A percentile compares a stretch with the other conserved stretches of the same genome.
Evolutionary conservation across 2,888 invertebrate genomes (phyloP).

Genomic region (Leptogaster cylindrica): DNA sequence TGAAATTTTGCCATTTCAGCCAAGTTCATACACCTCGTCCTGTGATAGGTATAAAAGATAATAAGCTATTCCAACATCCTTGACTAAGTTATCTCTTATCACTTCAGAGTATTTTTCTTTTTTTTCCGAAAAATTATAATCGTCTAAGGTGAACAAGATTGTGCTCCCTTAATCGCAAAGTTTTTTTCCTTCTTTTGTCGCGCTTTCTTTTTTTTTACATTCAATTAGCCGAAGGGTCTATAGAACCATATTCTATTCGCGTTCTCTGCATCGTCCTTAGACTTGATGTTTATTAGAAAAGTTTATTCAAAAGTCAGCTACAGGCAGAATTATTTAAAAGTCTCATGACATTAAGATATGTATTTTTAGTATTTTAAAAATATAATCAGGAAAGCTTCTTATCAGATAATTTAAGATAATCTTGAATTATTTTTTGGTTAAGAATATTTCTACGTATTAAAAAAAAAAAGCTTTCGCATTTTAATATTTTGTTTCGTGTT

Average conservation of each 20-base stretch:
- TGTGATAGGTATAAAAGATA: slow-evolving; percentile 6
- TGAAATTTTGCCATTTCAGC: background rate
- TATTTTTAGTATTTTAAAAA: slow-evolving; percentile 8
- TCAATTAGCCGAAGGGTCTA: slow-evolving; percentile 24
- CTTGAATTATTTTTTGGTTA: too few species aligned
- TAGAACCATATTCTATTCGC: background rate
- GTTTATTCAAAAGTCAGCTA: slow-evolving; percentile 15
- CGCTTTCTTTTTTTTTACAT: slow-evolving; percentile 34
- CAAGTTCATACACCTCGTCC: background rate
- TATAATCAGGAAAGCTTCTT: slow-evolving; percentile 27
- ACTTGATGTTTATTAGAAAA: slow-evolving; percentile 32
- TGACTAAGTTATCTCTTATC: background rate
- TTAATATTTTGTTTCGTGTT: too few species aligned
- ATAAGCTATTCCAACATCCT: slow-evolving; percentile 11
- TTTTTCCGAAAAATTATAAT: slow-evolving; percentile 29
- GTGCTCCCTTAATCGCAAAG: slow-evolving; percentile 31
- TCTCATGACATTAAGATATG: slow-evolving; percentile 15
- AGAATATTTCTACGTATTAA: too few species aligned
- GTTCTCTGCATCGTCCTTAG: slow-evolving; percentile 3
- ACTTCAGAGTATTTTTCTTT: background rate
- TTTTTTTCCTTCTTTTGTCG: too few species aligned
- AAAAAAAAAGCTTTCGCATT: too few species aligned
- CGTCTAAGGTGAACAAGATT: slow-evolving; percentile 18
- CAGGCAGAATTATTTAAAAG: slow-evolving; percentile 15
- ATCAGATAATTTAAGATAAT: slow-evolving; percentile 23